Percentiles rank a stretch among this genome's conserved stretches.
Conservation (phyloP, 2,888 invertebrate species). For the Eupithecia exiguata region DNA sequence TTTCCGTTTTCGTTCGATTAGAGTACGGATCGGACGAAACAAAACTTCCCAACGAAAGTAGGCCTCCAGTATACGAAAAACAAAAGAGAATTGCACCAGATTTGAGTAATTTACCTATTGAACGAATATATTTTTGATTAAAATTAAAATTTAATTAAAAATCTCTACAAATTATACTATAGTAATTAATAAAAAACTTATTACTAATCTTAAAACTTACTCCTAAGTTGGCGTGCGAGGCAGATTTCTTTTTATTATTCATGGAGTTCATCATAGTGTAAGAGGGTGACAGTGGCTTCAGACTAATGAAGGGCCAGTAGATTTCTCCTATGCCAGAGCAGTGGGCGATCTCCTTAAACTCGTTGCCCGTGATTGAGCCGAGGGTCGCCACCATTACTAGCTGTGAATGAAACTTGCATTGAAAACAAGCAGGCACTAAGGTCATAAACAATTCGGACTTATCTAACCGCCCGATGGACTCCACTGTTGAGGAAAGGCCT, state of each 20-base stretch:
- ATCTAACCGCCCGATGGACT: not conserved
- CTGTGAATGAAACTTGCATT: conserved; percentile 47
- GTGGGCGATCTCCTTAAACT: conserved; percentile 50
- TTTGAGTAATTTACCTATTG: no score
- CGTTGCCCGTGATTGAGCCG: conserved; percentile 45
- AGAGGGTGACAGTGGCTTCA: conserved; percentile 49
- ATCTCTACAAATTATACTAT: no score
- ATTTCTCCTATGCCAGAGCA: conserved; percentile 70
- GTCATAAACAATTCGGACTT: not conserved
- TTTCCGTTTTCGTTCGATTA: no score
- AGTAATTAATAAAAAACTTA: no score
- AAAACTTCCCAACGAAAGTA: no score
- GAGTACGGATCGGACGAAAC: no score
- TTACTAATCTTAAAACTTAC: conserved; percentile 21
- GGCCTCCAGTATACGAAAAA: no score
- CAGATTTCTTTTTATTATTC: conserved; percentile 44
- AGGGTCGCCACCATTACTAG: conserved; percentile 69
- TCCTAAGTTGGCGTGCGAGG: conserved; percentile 52
- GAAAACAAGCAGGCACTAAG: not conserved
- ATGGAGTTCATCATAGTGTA: not conserved
- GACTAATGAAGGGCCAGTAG: conserved; percentile 70
- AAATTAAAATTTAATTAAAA: no score
- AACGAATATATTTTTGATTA: no score
- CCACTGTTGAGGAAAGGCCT: not conserved
- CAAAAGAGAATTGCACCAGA: no score